Conservation (phyloP, 2,113 vertebrate species). For the Scolopax mira region DNA sequence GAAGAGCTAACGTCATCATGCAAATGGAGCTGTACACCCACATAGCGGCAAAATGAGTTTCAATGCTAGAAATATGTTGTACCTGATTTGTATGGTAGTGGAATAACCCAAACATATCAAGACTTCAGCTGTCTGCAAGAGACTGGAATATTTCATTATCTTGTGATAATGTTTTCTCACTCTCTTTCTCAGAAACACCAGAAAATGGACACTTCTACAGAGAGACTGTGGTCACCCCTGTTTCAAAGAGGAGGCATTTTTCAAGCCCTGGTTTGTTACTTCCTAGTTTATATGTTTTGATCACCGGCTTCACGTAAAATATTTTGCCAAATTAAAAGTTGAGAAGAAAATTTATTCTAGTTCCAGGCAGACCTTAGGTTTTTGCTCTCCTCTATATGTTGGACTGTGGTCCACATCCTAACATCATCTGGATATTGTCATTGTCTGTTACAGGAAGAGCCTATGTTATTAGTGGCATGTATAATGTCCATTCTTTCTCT, state of each 20-base stretch:
- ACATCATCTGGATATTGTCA: neutral
- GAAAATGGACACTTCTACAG: neutral
- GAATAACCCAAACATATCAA: neutral
- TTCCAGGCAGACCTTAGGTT: neutral
- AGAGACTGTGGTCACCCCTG: accelerated
- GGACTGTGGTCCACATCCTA: neutral
- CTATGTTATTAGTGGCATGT: neutral
- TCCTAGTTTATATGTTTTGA: neutral
- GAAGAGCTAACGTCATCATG: neutral
- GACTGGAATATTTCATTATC: neutral
- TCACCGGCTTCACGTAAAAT: neutral
- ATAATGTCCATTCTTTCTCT: neutral
- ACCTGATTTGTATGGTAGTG: neutral
- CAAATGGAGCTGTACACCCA: neutral
- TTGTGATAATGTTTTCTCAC: neutral
- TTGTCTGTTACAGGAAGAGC: neutral
- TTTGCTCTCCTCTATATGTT: neutral
- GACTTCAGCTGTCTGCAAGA: neutral
- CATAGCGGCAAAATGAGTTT: neutral
- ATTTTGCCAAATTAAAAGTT: neutral
- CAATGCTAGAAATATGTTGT: neutral
- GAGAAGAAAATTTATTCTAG: neutral
- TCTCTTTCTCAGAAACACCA: neutral
- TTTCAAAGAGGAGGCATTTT: neutral
- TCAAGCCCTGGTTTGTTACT: neutral